Evolutionary conservation across 2,888 invertebrate species (phyloP).

Genomic region (Cremastobaeus sp.): DNA sequence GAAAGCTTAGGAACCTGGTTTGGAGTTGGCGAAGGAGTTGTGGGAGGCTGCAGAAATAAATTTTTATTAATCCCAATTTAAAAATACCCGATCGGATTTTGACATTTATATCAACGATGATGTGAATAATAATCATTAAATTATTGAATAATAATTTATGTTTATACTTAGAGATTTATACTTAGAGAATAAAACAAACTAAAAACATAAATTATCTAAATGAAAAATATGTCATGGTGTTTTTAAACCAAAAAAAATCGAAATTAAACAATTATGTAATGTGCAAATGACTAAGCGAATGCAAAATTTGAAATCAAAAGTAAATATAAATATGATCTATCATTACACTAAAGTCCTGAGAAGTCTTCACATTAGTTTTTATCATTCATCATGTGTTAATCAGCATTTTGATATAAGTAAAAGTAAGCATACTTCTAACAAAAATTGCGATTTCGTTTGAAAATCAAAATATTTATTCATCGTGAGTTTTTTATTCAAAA

Average conservation of each 20-base stretch:
- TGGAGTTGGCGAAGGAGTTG: conserved; percentile 71
- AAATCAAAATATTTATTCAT: no score
- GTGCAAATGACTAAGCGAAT: not conserved
- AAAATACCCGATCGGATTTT: not conserved
- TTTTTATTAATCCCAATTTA: not conserved
- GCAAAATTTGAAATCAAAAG: conserved; percentile 29
- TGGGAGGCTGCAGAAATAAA: conserved; percentile 42
- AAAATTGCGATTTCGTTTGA: not conserved
- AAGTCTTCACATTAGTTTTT: conserved; percentile 35
- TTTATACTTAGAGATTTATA: no score
- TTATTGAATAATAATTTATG: no score
- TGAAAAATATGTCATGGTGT: no score
- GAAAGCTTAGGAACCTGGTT: conserved; percentile 89
- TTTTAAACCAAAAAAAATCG: no score
- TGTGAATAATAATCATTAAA: not conserved
- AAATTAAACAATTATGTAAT: no score
- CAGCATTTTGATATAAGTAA: not conserved
- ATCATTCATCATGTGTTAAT: no score
- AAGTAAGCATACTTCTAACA: not conserved
- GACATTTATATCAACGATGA: not conserved
- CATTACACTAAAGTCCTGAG: no score
- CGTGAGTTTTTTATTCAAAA: no score
- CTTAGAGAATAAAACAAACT: no score
- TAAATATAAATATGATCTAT: no score
- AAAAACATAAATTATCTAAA: no score